A percentile compares a stretch with the other conserved stretches of the same genome.
phyloP scores from a whole-genome alignment of 2,797 vertebrate genomes.

The Remorina albescens region DNA sequence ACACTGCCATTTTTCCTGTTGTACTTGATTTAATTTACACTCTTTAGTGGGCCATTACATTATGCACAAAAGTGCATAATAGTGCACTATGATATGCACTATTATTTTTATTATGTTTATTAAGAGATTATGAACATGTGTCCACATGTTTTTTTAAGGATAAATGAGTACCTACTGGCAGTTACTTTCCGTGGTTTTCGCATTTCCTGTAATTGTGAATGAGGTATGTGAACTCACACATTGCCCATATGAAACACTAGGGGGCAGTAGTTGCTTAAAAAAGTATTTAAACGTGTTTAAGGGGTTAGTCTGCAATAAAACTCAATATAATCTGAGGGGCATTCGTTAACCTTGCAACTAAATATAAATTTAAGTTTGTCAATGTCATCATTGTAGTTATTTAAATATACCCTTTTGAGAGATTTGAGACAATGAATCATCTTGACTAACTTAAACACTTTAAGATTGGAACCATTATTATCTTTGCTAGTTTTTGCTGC shows the following conservation, averaged over 20 bases:
- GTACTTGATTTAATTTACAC: background rate
- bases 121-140: background rate
- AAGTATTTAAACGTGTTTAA: background rate
- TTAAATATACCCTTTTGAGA: background rate
- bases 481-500: slow-evolving; percentile 11
- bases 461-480: slow-evolving; percentile 21
- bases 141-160: background rate
- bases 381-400: background rate
- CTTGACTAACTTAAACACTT: slow-evolving; percentile 8
- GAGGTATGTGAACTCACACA: slow-evolving; percentile 1
- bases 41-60: background rate
- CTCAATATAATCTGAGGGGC: slow-evolving; percentile 9
- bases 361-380: background rate
- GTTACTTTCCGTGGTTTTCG: background rate
- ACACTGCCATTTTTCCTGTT: too few species aligned
- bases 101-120: too few species aligned
- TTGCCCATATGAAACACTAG: slow-evolving; percentile 61
- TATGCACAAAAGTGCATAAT: too few species aligned
- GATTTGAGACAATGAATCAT: slow-evolving; percentile 15
- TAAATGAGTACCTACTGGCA: background rate
- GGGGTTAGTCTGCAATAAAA: slow-evolving; percentile 10
- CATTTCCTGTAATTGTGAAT: background rate
- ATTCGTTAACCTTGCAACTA: background rate
- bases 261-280: slow-evolving; percentile 49
- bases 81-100: too few species aligned